Percentiles rank a stretch among this genome's conserved stretches.
These are phyloP conservation scores for Macaca nemestrina DNA, from an alignment of 2,113 vertebrate species.

Conservation along the genomic window DNA sequence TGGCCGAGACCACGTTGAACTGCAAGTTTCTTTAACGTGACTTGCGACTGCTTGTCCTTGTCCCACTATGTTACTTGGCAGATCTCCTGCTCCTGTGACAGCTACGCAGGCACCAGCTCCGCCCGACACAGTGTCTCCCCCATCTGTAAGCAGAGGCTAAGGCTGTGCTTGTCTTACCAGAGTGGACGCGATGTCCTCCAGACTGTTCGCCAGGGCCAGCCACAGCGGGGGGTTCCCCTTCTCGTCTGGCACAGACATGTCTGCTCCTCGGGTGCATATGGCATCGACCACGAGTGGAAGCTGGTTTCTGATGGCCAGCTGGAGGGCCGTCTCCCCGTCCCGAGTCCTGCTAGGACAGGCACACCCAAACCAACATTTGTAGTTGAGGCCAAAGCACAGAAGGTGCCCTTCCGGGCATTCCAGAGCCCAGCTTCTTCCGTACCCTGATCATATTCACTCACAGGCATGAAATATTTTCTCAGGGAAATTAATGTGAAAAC, in stretches of 20 bases:
- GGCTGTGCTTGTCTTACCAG: slow-evolving; percentile 86
- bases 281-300: slow-evolving; percentile 98
- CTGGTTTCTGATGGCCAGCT: slow-evolving; percentile 97
- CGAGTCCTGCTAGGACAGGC: slow-evolving; percentile 87
- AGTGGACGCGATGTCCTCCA: slow-evolving; percentile 98
- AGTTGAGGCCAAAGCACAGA: neutral
- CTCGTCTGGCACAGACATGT: slow-evolving; percentile 97
- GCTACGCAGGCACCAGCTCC: neutral
- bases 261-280: slow-evolving; percentile 96
- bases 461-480: neutral
- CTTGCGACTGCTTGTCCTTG: neutral
- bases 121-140: neutral
- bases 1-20: neutral
- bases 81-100: neutral
- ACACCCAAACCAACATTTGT: neutral
- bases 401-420: neutral
- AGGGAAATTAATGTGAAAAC: neutral
- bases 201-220: slow-evolving; percentile 92
- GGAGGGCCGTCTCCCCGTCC: slow-evolving; percentile 95
- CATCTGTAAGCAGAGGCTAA: neutral
- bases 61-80: neutral
- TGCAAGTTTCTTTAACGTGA: neutral
- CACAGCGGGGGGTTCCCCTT: slow-evolving; percentile 96
- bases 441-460: neutral
- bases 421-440: neutral